Evolutionary conservation across 2,888 invertebrate genomes (phyloP).

Genomic region (Ophioninae sp.): DNA sequence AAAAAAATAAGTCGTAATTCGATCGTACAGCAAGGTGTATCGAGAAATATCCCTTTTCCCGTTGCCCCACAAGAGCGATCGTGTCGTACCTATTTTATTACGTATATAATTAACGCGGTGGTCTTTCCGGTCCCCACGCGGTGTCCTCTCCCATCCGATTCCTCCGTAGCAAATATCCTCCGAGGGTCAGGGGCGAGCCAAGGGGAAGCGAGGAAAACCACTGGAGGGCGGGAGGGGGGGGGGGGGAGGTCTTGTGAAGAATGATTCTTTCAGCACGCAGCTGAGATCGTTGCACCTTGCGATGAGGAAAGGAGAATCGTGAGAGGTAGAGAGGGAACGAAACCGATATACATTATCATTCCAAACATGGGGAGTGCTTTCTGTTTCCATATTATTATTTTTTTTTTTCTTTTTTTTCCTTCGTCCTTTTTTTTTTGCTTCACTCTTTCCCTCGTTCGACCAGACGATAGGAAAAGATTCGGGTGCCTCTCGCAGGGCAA

Average conservation of each 20-base stretch:
- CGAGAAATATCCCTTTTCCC: neutral
- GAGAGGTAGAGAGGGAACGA: slow-evolving; percentile 7
- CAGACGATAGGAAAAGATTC: slow-evolving; percentile 45
- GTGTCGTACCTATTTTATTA: slow-evolving; percentile 20
- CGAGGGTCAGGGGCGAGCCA: slow-evolving; percentile 60
- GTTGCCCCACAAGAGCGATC: neutral
- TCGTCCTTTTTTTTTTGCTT: slow-evolving; percentile 18
- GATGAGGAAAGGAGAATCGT: slow-evolving; percentile 7
- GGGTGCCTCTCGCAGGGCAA: slow-evolving; percentile 52
- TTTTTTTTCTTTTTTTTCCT: slow-evolving; percentile 16
- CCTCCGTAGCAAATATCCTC: slow-evolving; percentile 20
- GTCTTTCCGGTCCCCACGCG: slow-evolving; percentile 16
- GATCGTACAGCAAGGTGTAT: neutral
- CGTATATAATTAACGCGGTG: slow-evolving; percentile 15
- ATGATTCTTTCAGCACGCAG: slow-evolving; percentile 20
- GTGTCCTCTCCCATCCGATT: slow-evolving; percentile 31
- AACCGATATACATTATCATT: slow-evolving; percentile 53
- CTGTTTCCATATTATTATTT: slow-evolving; percentile 32
- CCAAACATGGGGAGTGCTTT: slow-evolving; percentile 49
- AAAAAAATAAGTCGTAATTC: neutral
- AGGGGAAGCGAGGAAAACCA: too few relatives aligned
- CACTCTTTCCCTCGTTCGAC: slow-evolving; percentile 45
- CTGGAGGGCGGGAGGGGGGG: neutral
- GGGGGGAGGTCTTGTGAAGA: slow-evolving; percentile 22
- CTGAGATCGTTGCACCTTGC: slow-evolving; percentile 60